Percentiles rank a stretch among this genome's conserved stretches.
Conservation (phyloP, 2,113 vertebrate genomes). For the Charina bottae region DNA sequence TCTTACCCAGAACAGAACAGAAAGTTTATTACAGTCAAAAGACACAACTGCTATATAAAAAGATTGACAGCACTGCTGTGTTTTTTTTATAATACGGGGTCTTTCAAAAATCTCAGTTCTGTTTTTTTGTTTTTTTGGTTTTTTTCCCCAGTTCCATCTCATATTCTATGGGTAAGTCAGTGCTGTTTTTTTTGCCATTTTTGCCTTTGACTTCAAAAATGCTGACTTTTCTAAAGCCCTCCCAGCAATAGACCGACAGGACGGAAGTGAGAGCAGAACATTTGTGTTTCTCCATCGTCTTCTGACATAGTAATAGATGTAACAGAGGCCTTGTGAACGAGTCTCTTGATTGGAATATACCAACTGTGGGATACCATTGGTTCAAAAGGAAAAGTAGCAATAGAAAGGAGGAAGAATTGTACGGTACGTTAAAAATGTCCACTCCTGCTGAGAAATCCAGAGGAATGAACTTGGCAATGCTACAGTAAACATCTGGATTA, state of each 20-base stretch:
- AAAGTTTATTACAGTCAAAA: not conserved
- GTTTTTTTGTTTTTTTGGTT: too few species aligned
- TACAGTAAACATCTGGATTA: not conserved
- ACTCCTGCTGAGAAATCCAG: not conserved
- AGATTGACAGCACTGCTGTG: not conserved
- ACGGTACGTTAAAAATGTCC: not conserved
- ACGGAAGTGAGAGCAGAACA: not conserved
- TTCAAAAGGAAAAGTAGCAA: not conserved
- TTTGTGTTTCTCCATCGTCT: not conserved
- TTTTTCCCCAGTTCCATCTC: not conserved
- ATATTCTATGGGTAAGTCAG: not conserved
- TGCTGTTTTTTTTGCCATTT: not conserved
- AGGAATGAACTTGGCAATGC: not conserved
- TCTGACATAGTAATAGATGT: not conserved
- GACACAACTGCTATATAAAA: not conserved
- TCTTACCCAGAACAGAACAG: not conserved
- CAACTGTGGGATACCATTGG: not conserved
- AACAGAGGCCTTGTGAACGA: not conserved
- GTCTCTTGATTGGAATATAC: not conserved
- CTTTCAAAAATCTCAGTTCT: not conserved
- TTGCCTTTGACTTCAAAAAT: not conserved
- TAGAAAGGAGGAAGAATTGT: not conserved
- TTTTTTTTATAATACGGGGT: not conserved
- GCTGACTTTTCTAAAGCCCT: not conserved
- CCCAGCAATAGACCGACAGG: not conserved